Base-by-base conservation (phyloP, 2,888 invertebrate species). In the Dryomyza anilis region DNA sequence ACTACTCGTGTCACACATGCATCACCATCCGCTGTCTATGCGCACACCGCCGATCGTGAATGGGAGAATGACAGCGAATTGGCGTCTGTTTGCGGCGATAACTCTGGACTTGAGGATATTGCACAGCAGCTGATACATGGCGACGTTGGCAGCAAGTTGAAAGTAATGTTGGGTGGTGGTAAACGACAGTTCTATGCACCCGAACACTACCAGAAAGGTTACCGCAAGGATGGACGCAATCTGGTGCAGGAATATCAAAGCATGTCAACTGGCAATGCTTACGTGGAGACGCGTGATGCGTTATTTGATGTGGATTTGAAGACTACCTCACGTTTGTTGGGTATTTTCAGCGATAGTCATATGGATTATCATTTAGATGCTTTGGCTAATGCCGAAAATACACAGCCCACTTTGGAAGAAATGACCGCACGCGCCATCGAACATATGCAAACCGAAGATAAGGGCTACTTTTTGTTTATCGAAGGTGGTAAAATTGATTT, bases 1-100 rank as follows among this genome's bases (percentile, higher is more conserved):
- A 92, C 90, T 0, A 91, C 92, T 0, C 83, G 92, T 50, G 87
- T 93, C 0, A 93, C 93, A 0, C 92, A 93, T 75, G 93, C 93
- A 0, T 89, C 91, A 0, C 92, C 93, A 0, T 89, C 90, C 0
- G 88, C 87, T 0, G 82, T 87, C 73, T 88, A 87, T 72, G 87
- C 88, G 0, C 87, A 88, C 63, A 86, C 87, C 0, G 88, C 91
- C 0, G 86, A 89, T 64, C 84, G 93, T 2, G 84, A 87, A 27
- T 93, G 92, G 92, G 93, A 93, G 78, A 84, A 83, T 30, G 91
- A 93, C 73, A 80, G 82, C 0, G 85, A 88, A 53, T 76, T 90
- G 1, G 73, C 80, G n/a, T 82, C 84, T 0, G 77, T 73, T 14
- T 83, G 85, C 5, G 80, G 82, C 36, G 79, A 82, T 39, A 81